Evolutionary conservation across 1,140 invertebrate species (phyloP).

Genomic region (Neodiprion fabricii): DNA sequence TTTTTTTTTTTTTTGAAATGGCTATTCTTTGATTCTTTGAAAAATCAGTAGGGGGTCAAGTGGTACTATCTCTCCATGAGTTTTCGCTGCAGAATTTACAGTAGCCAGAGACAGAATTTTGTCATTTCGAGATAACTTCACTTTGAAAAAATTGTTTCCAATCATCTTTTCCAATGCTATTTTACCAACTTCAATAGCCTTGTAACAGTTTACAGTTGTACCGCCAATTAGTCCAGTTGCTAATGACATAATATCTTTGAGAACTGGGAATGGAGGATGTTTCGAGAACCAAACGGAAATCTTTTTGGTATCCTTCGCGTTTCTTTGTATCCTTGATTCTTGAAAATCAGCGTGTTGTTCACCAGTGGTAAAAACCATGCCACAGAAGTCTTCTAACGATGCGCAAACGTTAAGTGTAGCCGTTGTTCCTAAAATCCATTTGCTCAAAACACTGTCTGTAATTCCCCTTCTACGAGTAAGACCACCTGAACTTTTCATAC

Average conservation of each 20-base stretch:
- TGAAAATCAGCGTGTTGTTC: conserved; percentile 22
- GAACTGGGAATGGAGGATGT: conserved; percentile 27
- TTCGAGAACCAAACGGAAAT: conserved; percentile 10
- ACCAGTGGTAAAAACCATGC: background rate
- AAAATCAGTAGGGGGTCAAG: conserved; percentile 52
- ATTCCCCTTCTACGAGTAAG: conserved; percentile 26
- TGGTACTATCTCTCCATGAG: conserved; percentile 43
- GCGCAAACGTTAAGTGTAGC: conserved; percentile 5
- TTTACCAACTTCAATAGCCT: conserved; percentile 37
- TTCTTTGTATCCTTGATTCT: background rate
- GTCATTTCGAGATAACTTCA: conserved; percentile 33
- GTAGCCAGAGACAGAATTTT: conserved; percentile 32
- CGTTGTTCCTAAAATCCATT: conserved; percentile 14
- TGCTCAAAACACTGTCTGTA: conserved; percentile 7
- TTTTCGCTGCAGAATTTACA: conserved; percentile 30
- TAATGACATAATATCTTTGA: conserved; percentile 40
- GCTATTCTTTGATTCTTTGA: conserved; percentile 53
- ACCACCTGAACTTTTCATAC: conserved; percentile 41
- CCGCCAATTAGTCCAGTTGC: conserved; percentile 32
- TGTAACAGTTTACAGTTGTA: conserved; percentile 36
- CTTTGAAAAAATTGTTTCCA: conserved; percentile 10
- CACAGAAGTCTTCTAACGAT: conserved; percentile 20
- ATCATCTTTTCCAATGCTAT: conserved; percentile 33
- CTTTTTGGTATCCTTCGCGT: conserved; percentile 17
- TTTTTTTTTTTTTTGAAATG: conserved; percentile 32